phyloP scores from a whole-genome alignment of 2,113 vertebrate species.

The Protomyctophum bolini region DNA sequence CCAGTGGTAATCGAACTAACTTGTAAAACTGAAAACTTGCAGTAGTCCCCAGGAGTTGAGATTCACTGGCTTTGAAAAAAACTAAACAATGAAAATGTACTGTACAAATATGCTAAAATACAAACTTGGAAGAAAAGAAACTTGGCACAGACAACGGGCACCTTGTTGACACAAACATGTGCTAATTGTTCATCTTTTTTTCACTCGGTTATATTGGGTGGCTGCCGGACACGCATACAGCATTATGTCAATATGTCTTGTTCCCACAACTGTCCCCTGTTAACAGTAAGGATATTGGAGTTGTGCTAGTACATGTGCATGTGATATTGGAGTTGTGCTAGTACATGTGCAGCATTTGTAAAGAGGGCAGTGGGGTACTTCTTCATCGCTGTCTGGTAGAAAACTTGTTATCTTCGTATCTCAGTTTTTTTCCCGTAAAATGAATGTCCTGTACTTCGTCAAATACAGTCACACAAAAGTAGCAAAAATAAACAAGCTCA shows the following conservation, averaged over 20 bases:
- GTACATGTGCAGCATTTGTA: conserved; percentile 51
- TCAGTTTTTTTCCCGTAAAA: no score
- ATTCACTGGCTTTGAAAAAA: not conserved
- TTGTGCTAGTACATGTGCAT: conserved; percentile 34
- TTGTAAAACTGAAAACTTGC: no score
- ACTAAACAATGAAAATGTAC: not conserved
- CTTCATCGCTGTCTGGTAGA: no score
- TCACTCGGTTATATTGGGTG: conserved; percentile 15
- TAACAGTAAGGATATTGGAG: not conserved
- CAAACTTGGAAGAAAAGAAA: conserved; percentile 12
- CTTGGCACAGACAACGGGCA: conserved; percentile 41
- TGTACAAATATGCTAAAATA: not conserved
- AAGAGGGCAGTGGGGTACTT: conserved; percentile 40
- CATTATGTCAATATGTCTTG: not conserved
- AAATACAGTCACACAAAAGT: no score
- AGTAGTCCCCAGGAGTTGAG: no score
- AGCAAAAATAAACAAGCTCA: no score
- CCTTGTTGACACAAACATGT: conserved; percentile 12
- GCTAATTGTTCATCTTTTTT: not conserved
- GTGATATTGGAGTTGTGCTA: not conserved
- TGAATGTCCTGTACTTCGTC: no score
- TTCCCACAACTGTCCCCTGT: not conserved
- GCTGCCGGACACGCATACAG: not conserved
- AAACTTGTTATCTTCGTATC: no score
- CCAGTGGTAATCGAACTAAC: no score